Conservation (phyloP, 2,113 vertebrate species). For the Pachypanchax playfairii region DNA sequence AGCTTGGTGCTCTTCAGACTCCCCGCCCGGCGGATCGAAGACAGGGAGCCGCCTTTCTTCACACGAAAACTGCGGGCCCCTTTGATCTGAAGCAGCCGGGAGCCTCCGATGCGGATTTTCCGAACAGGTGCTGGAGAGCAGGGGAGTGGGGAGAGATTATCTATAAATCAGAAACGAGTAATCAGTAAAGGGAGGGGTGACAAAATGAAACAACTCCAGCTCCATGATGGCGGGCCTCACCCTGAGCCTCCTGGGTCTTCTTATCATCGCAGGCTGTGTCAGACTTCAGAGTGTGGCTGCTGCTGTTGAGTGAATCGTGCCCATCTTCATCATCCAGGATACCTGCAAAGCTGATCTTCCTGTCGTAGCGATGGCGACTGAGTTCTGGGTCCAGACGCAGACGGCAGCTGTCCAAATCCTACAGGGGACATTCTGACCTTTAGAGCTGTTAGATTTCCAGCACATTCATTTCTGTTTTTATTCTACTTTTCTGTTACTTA, state of each 20-base stretch:
- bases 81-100: slow-evolving; percentile 98
- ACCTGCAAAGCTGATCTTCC: slow-evolving; percentile 99
- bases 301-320: slow-evolving; percentile 96
- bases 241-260: slow-evolving; percentile 83
- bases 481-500: neutral
- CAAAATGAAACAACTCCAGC: rapidly evolving
- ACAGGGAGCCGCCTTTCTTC: slow-evolving; percentile 97
- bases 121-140: slow-evolving; percentile 85
- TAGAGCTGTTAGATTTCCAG: neutral
- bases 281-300: slow-evolving; percentile 98
- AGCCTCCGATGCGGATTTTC: slow-evolving; percentile 97
- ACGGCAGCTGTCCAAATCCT: slow-evolving; percentile 95
- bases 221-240: slow-evolving; percentile 39
- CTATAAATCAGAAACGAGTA: slow-evolving; percentile 6
- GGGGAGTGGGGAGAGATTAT: slow-evolving; percentile 24
- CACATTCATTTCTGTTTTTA: neutral
- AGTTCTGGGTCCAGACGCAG: slow-evolving; percentile 93
- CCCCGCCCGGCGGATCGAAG: slow-evolving; percentile 94
- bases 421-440: neutral
- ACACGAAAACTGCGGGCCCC: slow-evolving; percentile 97
- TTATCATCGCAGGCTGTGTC: slow-evolving; percentile 93
- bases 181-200: neutral
- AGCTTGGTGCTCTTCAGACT: slow-evolving; percentile 99
- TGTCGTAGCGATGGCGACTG: slow-evolving; percentile 95
- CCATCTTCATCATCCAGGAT: slow-evolving; percentile 97